Conservation (phyloP, 2,113 vertebrate species). For the Brachypteracias leptosomus region DNA sequence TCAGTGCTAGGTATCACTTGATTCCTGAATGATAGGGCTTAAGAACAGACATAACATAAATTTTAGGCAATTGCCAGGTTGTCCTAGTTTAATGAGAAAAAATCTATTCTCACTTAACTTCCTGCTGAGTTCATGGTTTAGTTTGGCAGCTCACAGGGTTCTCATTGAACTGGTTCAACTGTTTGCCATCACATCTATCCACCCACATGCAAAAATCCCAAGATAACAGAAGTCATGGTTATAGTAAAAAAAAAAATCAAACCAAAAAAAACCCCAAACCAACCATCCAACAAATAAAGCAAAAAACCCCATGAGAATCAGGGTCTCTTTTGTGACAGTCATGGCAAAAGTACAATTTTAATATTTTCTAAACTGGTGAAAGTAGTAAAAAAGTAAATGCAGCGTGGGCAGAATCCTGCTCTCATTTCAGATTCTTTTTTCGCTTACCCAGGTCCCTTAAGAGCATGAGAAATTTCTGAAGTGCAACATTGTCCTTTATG, state of each 20-base stretch:
- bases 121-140: constrained; percentile 10
- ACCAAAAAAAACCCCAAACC: neutral
- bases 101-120: neutral
- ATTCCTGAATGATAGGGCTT: neutral
- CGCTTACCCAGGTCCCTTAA: neutral
- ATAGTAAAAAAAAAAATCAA: neutral
- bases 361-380: neutral
- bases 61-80: neutral
- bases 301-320: neutral
- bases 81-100: neutral
- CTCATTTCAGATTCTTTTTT: neutral
- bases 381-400: neutral
- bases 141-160: constrained; percentile 1
- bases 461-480: neutral
- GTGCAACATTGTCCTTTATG: neutral
- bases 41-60: neutral
- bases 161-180: neutral
- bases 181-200: neutral
- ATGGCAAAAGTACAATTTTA: neutral
- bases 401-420: neutral
- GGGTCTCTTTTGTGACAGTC: neutral
- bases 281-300: neutral
- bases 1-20: neutral
- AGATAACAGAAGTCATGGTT: neutral
- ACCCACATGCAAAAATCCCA: neutral